Conservation (phyloP, 2,113 vertebrate species). For the Rissa tridactyla region DNA sequence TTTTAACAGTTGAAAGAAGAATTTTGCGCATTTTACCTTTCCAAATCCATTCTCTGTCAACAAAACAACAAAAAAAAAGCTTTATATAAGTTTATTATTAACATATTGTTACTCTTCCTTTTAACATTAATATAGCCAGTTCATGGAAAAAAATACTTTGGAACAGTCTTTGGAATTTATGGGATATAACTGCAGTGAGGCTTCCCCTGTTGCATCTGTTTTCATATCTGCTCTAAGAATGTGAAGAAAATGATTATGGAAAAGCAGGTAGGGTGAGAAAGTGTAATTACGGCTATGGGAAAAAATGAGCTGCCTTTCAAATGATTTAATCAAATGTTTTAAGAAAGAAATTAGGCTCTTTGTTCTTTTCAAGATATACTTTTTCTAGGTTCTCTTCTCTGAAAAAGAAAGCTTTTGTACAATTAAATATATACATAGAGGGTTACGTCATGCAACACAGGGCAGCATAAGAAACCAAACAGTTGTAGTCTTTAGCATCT, state of each 20-base stretch:
- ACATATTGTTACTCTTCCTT: neutral
- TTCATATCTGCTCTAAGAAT: neutral
- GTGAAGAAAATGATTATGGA: neutral
- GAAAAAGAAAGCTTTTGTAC: neutral
- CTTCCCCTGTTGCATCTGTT: neutral
- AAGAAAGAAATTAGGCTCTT: neutral
- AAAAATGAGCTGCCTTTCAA: neutral
- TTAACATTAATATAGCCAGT: neutral
- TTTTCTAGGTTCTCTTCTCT: neutral
- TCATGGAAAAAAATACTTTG: neutral
- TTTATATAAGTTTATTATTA: neutral
- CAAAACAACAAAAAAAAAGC: neutral
- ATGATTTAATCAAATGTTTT: neutral
- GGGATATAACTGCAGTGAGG: neutral
- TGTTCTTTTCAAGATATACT: neutral
- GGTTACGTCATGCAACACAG: neutral
- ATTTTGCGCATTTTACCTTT: neutral
- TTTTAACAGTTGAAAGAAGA: neutral
- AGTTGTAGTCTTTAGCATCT: conserved; percentile 11
- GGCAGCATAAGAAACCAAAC: neutral
- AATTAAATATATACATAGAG: neutral
- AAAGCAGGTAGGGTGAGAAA: conserved; percentile 15
- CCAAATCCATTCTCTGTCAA: neutral
- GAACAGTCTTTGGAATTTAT: neutral
- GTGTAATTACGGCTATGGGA: neutral